Percentiles rank a stretch among this genome's conserved stretches.
Evolutionary conservation across 2,888 invertebrate genomes (phyloP).

Genomic region (Zele albiditarsus): DNA sequence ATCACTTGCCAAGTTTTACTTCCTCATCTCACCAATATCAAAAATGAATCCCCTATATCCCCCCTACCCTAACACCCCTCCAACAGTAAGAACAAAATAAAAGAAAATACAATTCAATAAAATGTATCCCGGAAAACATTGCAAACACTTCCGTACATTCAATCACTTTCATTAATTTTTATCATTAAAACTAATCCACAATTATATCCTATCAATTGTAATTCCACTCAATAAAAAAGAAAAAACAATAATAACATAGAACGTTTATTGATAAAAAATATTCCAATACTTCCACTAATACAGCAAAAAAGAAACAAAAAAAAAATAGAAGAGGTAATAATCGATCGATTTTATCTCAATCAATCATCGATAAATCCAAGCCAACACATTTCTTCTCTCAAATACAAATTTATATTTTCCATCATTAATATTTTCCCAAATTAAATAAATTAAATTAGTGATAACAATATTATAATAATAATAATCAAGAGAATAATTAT

Average conservation of each 20-base stretch:
- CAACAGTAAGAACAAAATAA: neutral
- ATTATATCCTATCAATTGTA: neutral
- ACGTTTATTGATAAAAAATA: too few relatives aligned
- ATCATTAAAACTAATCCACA: neutral
- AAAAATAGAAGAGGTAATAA: too few relatives aligned
- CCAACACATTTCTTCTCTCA: too few relatives aligned
- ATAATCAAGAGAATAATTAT: neutral
- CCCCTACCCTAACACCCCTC: neutral
- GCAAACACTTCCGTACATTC: slow-evolving; percentile 10
- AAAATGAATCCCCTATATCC: neutral
- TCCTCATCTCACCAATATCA: neutral
- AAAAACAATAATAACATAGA: neutral
- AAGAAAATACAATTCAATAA: neutral
- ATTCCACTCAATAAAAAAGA: neutral
- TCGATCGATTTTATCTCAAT: too few relatives aligned
- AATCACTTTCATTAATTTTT: slow-evolving; percentile 5
- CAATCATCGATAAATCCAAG: too few relatives aligned
- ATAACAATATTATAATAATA: neutral
- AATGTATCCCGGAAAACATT: slow-evolving; percentile 8
- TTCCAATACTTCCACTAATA: too few relatives aligned
- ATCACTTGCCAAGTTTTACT: slow-evolving; percentile 2
- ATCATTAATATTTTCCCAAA: neutral
- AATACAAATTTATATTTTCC: neutral
- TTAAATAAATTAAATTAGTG: too few relatives aligned
- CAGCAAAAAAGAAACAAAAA: too few relatives aligned